These are phyloP conservation scores for Nephrocerus scutellatus DNA, from an alignment of 2,888 invertebrate genomes.

Conservation along the genomic window DNA sequence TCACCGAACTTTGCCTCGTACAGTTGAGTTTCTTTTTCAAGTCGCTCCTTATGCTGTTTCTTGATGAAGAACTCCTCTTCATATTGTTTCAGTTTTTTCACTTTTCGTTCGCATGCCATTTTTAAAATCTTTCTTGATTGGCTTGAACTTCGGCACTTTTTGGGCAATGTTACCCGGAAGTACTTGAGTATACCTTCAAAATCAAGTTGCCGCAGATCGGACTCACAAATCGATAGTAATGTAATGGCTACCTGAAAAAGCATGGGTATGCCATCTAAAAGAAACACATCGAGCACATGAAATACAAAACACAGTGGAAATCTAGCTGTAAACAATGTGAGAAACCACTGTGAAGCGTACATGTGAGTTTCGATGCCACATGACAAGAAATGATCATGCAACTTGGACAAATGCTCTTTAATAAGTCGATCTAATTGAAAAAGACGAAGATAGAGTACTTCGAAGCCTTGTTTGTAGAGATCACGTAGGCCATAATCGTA, in stretches of 20 bases:
- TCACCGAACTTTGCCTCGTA: conserved; percentile 58
- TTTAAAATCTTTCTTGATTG: conserved; percentile 83
- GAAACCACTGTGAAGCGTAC: conserved; percentile 99
- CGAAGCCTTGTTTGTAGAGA: conserved; percentile 94
- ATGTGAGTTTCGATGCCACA: conserved; percentile 92
- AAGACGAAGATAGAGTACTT: conserved; percentile 87
- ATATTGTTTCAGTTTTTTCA: conserved; percentile 90
- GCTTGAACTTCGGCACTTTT: conserved; percentile 89
- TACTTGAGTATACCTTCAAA: conserved; percentile 98
- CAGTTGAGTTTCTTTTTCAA: conserved; percentile 60
- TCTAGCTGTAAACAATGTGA: conserved; percentile 97
- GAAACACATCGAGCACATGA: conserved; percentile 93
- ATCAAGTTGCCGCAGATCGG: conserved; percentile 85
- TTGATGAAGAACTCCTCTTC: conserved; percentile 80
- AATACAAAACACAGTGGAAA: conserved; percentile 96
- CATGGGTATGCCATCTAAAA: conserved; percentile 89
- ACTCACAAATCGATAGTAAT: conserved; percentile 81
- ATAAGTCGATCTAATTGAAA: conserved; percentile 88
- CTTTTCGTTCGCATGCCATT: conserved; percentile 82
- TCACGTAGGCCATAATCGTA: conserved; percentile 91
- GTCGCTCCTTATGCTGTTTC: conserved; percentile 61
- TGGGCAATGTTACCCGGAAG: conserved; percentile 93
- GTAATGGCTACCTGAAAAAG: conserved; percentile 95
- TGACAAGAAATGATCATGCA: conserved; percentile 74
- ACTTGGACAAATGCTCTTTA: conserved; percentile 74